These are phyloP conservation scores for Montipora capricornis DNA, from an alignment of 64 coral and sea anemone genomes.

Conservation along the genomic window DNA sequence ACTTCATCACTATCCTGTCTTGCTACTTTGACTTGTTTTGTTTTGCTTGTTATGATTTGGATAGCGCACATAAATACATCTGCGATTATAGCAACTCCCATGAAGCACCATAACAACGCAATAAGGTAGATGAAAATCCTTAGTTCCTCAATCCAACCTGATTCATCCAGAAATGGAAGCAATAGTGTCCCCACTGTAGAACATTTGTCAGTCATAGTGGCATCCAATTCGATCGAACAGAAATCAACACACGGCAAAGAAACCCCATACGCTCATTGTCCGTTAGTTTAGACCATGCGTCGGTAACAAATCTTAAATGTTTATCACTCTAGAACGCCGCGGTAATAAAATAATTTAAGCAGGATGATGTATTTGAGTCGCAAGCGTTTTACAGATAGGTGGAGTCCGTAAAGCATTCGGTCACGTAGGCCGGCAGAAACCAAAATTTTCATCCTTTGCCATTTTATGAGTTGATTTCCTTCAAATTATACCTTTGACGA, in stretches of 20 bases:
- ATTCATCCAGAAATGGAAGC: constrained; percentile 90
- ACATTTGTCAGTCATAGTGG: constrained; percentile 59
- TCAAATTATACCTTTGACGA: background rate
- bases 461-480: background rate
- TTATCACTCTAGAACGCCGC: constrained; percentile 25
- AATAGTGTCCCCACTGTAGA: constrained; percentile 78
- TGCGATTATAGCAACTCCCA: constrained; percentile 94
- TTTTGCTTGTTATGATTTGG: constrained; percentile 99
- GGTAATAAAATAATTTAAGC: constrained; percentile 14
- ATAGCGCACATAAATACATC: constrained; percentile 99
- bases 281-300: background rate
- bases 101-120: constrained; percentile 95
- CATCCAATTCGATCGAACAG: background rate
- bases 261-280: background rate
- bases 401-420: background rate
- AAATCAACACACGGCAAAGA: background rate
- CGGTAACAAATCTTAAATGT: background rate
- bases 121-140: constrained; percentile 83
- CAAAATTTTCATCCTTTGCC: background rate
- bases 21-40: constrained; percentile 86
- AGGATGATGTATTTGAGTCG: constrained; percentile 12
- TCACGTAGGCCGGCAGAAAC: background rate
- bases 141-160: constrained; percentile 78
- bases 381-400: background rate
- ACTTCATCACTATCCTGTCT: constrained; percentile 80